Evolutionary conservation across 2,797 vertebrate species (phyloP).

Genomic region (Pipistrellus pygmaeus): DNA sequence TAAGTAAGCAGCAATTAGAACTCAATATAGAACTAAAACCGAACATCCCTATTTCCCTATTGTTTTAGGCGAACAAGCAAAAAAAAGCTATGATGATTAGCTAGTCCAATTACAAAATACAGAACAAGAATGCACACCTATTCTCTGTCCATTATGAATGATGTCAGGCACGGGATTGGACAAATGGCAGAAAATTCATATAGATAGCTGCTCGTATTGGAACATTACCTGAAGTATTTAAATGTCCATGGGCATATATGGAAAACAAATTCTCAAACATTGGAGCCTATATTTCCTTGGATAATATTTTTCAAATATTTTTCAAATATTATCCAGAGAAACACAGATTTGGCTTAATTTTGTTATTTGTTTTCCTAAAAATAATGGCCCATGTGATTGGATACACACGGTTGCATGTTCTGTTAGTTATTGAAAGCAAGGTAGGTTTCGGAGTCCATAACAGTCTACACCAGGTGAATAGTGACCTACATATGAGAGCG

Average conservation of each 20-base stretch:
- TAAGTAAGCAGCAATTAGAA: constrained; percentile 31
- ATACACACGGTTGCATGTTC: background rate
- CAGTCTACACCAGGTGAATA: background rate
- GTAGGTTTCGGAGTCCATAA: background rate
- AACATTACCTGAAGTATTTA: background rate
- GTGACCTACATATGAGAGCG: no score
- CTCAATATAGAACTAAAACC: constrained; percentile 26
- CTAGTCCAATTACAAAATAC: constrained; percentile 19
- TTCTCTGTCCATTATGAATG: background rate
- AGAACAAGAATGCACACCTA: background rate
- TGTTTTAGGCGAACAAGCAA: constrained; percentile 23
- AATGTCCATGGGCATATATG: background rate
- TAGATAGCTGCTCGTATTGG: background rate
- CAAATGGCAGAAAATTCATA: background rate
- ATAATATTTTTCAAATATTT: no score
- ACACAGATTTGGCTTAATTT: background rate
- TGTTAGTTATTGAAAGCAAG: background rate
- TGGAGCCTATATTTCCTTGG: background rate
- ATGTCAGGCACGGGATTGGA: background rate
- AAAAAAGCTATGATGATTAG: background rate
- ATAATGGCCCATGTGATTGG: background rate
- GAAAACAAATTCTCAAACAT: constrained; percentile 14
- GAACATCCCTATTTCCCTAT: constrained; percentile 18
- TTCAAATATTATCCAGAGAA: background rate
- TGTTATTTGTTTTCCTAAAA: constrained; percentile 20